phyloP scores from a whole-genome alignment of 2,113 vertebrate genomes.

The Lagopus leucura region DNA sequence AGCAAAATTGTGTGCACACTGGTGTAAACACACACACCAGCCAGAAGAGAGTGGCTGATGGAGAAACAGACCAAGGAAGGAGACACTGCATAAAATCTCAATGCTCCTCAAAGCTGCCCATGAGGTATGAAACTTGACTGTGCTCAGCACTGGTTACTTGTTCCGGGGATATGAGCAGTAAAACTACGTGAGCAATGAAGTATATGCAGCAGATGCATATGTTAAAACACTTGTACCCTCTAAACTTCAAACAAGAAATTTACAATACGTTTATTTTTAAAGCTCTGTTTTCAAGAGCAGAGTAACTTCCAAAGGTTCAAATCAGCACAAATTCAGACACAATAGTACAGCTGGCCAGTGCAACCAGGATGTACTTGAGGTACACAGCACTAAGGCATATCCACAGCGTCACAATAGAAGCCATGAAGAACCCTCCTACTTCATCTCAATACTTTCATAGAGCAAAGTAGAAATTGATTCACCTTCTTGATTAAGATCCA shows the following conservation, averaged over 20 bases:
- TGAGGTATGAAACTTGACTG: background rate
- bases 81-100: background rate
- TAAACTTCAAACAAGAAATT: background rate
- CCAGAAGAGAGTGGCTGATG: background rate
- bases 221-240: background rate
- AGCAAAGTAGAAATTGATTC: background rate
- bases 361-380: background rate
- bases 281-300: background rate
- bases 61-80: background rate
- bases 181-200: background rate
- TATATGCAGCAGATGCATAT: background rate
- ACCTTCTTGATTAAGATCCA: background rate
- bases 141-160: background rate
- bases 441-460: background rate
- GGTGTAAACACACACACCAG: background rate
- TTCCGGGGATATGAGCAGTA: background rate
- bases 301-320: background rate
- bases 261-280: background rate
- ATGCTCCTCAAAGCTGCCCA: background rate
- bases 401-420: fast-evolving
- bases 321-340: background rate
- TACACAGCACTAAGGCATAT: background rate
- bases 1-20: fast-evolving
- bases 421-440: background rate
- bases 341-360: background rate